Evolutionary conservation across 1,140 invertebrate genomes (phyloP), one percentile per base, ranked within the genome.

Genomic region (Dendrolimus kikuchii): DNA sequence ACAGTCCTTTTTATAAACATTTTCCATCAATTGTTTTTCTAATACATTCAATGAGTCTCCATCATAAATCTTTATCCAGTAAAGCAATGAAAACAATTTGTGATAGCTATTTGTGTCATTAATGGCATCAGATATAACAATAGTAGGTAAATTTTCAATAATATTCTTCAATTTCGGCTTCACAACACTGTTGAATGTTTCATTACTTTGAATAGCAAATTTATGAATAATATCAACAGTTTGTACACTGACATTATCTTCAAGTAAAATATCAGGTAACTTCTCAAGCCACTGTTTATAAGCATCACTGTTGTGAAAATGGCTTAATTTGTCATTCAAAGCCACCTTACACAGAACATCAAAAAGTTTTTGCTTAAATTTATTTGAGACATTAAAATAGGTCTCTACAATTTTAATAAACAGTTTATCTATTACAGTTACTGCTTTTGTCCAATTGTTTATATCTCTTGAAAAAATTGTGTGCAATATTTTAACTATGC

Each of bases 31-130:
- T 53, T 88, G 85, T 10, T 74, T 76, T 59, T 88, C 78, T 49
- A 88, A 64, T 52, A 82, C 60, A 67, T 86, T 81, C 43, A 88
- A 74, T 38, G 83, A 80, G 23, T 77, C 71, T 40, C 51, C 68
- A 65, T 88, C 84, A 81, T 83, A 88, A 37, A 59, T 55, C 61
- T 79, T 81, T 23, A 88, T 72, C 79, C 83, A 88, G 63, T 81
- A 85, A 6, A 88, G 55, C 44, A 88, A 57, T 38, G 82, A 82
- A 49, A 82, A 79, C n/a, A 88, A 55, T 66, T 79, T 87, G 44
- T 78, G 65, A 57, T 84, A 81, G 49, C 54, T 52, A 57, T 49
- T 52, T 51, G 49, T 58, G 45, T 77, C 60, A 55, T 64, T 68
- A 51, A 54, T 55, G 48, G 54, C 57, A 62, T 82, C 71, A 39